Conservation (phyloP, 2,113 vertebrate species). For the Sceloporus tristichus region DNA sequence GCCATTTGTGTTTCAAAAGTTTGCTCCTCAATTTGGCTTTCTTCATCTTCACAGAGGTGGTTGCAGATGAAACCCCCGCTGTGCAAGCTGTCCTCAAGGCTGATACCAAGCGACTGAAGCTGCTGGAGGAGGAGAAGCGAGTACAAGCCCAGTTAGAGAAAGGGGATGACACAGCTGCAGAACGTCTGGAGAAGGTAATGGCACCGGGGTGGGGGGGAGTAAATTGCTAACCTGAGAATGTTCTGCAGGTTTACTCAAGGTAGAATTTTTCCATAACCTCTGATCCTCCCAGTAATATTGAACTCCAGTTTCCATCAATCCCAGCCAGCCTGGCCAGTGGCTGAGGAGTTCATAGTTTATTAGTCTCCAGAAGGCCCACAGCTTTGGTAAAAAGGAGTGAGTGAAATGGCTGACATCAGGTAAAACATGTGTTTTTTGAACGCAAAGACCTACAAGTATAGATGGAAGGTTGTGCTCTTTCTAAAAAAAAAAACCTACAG, state of each 20-base stretch:
- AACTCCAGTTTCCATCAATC: no score
- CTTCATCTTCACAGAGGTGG: slow-evolving; percentile 82
- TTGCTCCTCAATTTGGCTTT: background rate
- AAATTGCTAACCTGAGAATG: background rate
- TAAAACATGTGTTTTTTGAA: no score
- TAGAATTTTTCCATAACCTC: no score
- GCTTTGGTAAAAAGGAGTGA: no score
- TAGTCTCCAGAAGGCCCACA: no score
- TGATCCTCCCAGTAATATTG: no score
- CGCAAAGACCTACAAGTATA: no score
- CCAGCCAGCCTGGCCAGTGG: no score
- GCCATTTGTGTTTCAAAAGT: background rate
- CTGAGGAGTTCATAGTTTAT: no score
- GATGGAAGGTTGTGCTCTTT: no score
- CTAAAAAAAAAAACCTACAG: no score
- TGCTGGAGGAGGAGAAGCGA: slow-evolving; percentile 88
- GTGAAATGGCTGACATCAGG: no score
- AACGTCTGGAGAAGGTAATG: slow-evolving; percentile 87
- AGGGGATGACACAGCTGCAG: slow-evolving; percentile 85
- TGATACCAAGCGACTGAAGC: slow-evolving; percentile 86
- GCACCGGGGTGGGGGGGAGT: background rate
- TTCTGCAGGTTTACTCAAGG: background rate
- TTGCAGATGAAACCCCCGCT: slow-evolving; percentile 89
- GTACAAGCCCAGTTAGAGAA: slow-evolving; percentile 86
- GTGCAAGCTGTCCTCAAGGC: slow-evolving; percentile 92